Base-by-base conservation (phyloP, 2,113 vertebrate genomes). In the Grallaria varia region DNA sequence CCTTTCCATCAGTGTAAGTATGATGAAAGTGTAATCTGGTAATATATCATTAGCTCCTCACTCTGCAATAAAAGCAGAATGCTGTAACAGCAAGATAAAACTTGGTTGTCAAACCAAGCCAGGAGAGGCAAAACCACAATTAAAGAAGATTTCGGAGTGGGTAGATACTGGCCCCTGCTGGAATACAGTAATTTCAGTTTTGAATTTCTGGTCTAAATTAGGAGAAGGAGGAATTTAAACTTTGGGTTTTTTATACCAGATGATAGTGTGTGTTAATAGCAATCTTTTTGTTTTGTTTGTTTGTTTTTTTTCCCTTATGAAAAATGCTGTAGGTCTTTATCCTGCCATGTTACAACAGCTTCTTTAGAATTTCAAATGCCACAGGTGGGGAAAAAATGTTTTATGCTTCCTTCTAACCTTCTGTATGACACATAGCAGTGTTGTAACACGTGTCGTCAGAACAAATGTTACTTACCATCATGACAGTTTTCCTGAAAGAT, bases 221-320 rank as follows among this genome's bases (percentile, higher is more conserved):
- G 33, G 24, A 82, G 27, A 3, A 59, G 9, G 8, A 66, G 15
- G 25, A 59, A 75, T 74, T 74, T 58, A 69, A 69, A 50, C 11
- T 3, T 21, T 72, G 39, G 2, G 1, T 60, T 91, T 81, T 23
- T 96, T 16, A 5, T 74, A 35, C 4, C 4, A 22, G 7, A 22
- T 69, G 59, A 62, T 35, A 49, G 17, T 49, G 30, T 79, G 4
- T 52, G 24, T 77, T 39, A 33, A 4, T 81, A 6, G 73, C 10
- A 55, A 30, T 1, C 22, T 64, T 62, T 24, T 33, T 23, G n/a
- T 7, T 28, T 25, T 25, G 28, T 9, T 52, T 15, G n/a, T 8
- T 10, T 6, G 20, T 2, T 4, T 12, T 63, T 64, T 33, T 5
- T 0, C 42, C 23, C 13, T 25, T 3, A 7, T 31, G 10, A 49